Base-by-base conservation (phyloP, 2,888 invertebrate species). In the Trachelus stipa region DNA sequence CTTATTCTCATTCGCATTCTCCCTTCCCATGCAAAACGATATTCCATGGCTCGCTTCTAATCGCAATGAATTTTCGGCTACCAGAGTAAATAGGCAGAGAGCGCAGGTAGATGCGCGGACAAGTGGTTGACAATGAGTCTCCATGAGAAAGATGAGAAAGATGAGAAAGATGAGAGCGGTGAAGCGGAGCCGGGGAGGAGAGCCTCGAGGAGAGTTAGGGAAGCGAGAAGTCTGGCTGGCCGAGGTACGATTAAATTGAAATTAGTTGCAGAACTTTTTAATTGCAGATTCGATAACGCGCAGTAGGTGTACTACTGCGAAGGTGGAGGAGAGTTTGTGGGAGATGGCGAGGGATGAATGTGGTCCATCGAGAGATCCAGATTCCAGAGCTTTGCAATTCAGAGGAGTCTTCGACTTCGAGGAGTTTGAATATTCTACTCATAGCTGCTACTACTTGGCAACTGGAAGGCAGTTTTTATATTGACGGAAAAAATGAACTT, bases 191-290 rank as follows among this genome's bases (percentile, higher is more conserved):
- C 40, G 15, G 40, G 40, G 40, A 40, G 6, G 40, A 30, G 30
- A 4, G 11, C 69, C 31, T 15, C 12, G 12, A 4, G 30, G 11
- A 31, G 15, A 31, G 15, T 30, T 3, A 30, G n/a, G 33, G 11
- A 31, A 31, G 12, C 12, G 30, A 30, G 30, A 33, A 69, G 33
- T 30, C 69, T 33, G 69, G 15, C 69, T 33, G 33, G 30, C 69
- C 69, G 9, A 33, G 15, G 84, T 85, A 83, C 87, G 86, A 89
- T 90, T 89, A 89, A 90, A 90, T 89, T 90, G 89, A 90, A 90
- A 90, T 90, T 90, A 90, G 89, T 88, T 87, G 85, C 80, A 77
- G 82, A 90, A 90, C 88, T 90, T 90, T 90, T 90, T 90, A 90
- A 90, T 90, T 90, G 90, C 89, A 86, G 88, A 90, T 90, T 89